A percentile compares a stretch with the other conserved stretches of the same genome.
phyloP scores from a whole-genome alignment of 2,113 vertebrate species.

The Corydoras sp. region DNA sequence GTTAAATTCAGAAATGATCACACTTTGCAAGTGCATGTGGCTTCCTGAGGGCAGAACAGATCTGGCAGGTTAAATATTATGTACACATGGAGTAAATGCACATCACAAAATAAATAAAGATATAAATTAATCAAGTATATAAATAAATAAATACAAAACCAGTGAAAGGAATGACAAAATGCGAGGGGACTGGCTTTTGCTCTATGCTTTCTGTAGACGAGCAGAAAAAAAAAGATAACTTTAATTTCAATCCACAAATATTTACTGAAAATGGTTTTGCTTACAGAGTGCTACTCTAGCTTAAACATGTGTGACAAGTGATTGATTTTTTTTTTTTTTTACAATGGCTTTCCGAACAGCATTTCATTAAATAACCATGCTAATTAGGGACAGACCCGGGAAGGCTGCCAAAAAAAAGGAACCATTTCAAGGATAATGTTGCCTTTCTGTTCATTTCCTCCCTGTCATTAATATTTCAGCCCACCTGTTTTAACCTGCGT shows the following conservation, averaged over 20 bases:
- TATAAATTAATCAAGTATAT: not conserved
- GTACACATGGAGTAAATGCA: slow-evolving; percentile 52
- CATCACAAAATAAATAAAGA: slow-evolving; percentile 18
- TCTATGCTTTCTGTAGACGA: not conserved
- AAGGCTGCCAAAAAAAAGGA: slow-evolving; percentile 18
- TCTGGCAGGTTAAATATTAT: slow-evolving; percentile 58
- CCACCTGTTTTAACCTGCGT: no score
- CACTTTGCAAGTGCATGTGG: slow-evolving; percentile 61
- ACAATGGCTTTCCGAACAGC: slow-evolving; percentile 33
- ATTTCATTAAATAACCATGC: slow-evolving; percentile 35
- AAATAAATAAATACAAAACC: slow-evolving; percentile 18
- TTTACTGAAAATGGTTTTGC: slow-evolving; percentile 24
- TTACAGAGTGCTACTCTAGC: slow-evolving; percentile 24
- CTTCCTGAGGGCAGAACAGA: slow-evolving; percentile 68
- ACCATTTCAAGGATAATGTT: no score
- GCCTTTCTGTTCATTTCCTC: no score
- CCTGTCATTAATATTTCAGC: no score
- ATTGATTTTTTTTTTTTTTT: slow-evolving; percentile 24
- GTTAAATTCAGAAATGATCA: slow-evolving; percentile 61
- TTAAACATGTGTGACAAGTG: slow-evolving; percentile 29
- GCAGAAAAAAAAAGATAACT: not conserved
- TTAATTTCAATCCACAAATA: slow-evolving; percentile 9
- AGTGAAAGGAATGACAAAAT: slow-evolving; percentile 14
- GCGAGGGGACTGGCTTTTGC: no score
- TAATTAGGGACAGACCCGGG: slow-evolving; percentile 21